phyloP scores from a whole-genome alignment of 2,113 vertebrate species.

The Serilophus lunatus region DNA sequence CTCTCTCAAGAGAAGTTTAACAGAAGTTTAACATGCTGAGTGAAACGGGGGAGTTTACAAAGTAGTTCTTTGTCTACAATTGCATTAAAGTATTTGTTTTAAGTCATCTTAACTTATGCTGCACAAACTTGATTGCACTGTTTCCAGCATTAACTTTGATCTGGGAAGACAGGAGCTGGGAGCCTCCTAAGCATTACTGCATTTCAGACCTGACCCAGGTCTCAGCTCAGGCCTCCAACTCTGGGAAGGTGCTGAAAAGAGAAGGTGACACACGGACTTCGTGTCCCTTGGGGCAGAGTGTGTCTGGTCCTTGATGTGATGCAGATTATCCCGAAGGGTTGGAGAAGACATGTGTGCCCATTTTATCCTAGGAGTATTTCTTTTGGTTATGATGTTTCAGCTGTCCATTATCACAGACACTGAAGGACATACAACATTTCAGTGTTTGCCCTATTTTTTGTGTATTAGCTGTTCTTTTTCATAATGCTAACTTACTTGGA shows the following conservation, averaged over 20 bases:
- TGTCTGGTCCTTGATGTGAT: not conserved
- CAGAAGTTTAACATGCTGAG: not conserved
- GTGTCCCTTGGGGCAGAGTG: fast-evolving
- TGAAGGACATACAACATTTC: not conserved
- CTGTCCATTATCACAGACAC: not conserved
- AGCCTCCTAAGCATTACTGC: not conserved
- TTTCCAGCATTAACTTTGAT: not conserved
- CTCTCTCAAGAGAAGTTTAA: not conserved
- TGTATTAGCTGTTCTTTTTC: not conserved
- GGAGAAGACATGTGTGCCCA: fast-evolving
- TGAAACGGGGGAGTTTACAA: not conserved
- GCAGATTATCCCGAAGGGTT: not conserved
- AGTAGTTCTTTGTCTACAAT: not conserved
- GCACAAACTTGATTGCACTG: not conserved
- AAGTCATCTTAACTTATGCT: not conserved
- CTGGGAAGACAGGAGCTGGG: not conserved
- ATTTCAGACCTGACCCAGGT: not conserved
- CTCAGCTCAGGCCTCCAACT: not conserved
- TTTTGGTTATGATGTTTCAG: not conserved
- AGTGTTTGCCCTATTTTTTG: not conserved
- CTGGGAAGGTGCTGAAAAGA: not conserved
- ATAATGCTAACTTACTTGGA: fast-evolving
- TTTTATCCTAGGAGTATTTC: not conserved
- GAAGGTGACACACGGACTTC: fast-evolving
- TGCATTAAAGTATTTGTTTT: not conserved